Evolutionary conservation across 2,888 invertebrate species (phyloP).

Genomic region (Chaitophorus viminalis): DNA sequence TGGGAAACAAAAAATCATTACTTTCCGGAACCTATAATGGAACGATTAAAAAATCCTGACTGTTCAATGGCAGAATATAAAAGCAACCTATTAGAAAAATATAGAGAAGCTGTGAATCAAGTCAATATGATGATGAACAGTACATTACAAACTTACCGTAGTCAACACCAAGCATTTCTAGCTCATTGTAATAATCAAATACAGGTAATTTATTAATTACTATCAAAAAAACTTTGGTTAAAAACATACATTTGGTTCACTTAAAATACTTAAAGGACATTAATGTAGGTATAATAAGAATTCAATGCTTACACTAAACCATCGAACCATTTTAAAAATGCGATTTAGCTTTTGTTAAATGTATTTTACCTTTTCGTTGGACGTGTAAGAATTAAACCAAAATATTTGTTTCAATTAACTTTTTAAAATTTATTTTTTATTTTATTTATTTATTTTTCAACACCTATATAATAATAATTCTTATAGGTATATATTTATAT

Average conservation of each 20-base stretch:
- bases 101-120: constrained; percentile 80
- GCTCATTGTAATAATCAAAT: constrained; percentile 91
- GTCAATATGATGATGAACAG: constrained; percentile 83
- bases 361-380: constrained; percentile 32
- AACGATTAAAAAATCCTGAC: constrained; percentile 86
- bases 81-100: constrained; percentile 82
- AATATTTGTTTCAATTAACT: not conserved
- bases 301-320: constrained; percentile 8
- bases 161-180: constrained; percentile 95
- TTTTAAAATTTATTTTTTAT: not conserved
- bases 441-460: not conserved
- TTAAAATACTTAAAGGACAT: constrained; percentile 20
- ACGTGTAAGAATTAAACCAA: constrained; percentile 28
- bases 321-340: constrained; percentile 42
- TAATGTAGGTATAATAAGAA: constrained; percentile 39
- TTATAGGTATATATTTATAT: constrained; percentile 49
- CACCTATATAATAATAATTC: constrained; percentile 6
- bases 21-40: constrained; percentile 83
- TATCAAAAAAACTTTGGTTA: not conserved
- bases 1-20: constrained; percentile 98
- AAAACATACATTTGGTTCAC: constrained; percentile 24
- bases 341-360: constrained; percentile 54
- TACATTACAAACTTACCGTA: constrained; percentile 87
- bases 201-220: constrained; percentile 71
- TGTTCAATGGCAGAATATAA: constrained; percentile 91